Conservation (phyloP, 2,113 vertebrate genomes). For the Saccopteryx bilineata region DNA sequence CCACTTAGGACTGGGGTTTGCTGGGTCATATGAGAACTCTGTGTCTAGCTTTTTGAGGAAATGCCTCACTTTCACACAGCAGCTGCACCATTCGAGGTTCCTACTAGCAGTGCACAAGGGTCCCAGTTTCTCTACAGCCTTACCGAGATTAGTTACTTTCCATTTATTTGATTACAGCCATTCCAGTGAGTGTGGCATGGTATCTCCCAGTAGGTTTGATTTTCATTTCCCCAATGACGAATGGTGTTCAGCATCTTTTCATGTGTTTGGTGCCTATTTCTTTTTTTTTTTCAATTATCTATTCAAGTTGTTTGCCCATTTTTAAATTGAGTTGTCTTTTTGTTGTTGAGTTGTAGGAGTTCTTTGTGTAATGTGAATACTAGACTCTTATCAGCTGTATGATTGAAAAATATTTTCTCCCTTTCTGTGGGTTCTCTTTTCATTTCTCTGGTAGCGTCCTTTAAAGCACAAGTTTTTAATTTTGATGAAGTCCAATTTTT, state of each 20-base stretch:
- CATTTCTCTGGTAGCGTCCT: neutral
- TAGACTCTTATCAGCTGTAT: neutral
- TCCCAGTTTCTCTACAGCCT: neutral
- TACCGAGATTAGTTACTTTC: too few species aligned
- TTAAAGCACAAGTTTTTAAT: neutral
- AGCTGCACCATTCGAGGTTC: neutral
- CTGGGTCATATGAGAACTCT: neutral
- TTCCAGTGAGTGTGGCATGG: too few species aligned
- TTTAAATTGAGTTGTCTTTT: neutral
- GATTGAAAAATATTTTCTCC: neutral
- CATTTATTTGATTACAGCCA: rapidly evolving
- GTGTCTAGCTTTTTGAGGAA: neutral
- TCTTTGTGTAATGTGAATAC: neutral
- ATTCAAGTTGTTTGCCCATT: neutral
- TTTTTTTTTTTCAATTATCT: neutral
- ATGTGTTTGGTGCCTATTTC: neutral
- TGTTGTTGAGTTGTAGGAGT: neutral
- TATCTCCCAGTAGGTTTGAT: neutral
- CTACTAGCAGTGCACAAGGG: rapidly evolving
- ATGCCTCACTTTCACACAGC: neutral
- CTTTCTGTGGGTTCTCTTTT: neutral
- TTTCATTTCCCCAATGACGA: neutral
- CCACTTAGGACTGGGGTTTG: neutral
- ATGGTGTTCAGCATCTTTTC: neutral
- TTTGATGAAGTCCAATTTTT: neutral